These are phyloP conservation scores for Nesogale talazaci DNA, from an alignment of 2,113 vertebrate genomes.

Conservation along the genomic window DNA sequence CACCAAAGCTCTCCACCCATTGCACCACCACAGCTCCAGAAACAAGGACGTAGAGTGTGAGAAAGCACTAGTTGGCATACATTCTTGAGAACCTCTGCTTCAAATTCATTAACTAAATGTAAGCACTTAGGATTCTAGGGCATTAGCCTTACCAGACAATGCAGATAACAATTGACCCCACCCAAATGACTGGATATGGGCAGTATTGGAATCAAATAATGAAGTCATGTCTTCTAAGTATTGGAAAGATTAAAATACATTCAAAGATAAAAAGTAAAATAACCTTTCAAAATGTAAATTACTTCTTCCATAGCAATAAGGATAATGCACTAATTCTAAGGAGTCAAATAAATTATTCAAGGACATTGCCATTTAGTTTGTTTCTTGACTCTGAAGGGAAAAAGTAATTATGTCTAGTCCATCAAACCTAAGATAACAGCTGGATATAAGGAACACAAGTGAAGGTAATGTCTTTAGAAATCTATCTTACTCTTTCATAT, in stretches of 20 bases:
- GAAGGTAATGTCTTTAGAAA: slow-evolving; percentile 56
- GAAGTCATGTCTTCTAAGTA: slow-evolving; percentile 62
- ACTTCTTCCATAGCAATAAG: slow-evolving; percentile 74
- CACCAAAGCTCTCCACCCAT: too few species aligned
- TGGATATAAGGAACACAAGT: slow-evolving; percentile 54
- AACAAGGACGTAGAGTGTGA: not conserved
- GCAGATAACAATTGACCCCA: slow-evolving; percentile 65
- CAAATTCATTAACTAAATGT: slow-evolving; percentile 53
- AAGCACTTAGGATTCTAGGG: slow-evolving; percentile 5
- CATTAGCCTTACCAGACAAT: slow-evolving; percentile 63
- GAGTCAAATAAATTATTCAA: slow-evolving; percentile 81
- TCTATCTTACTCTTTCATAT: slow-evolving; percentile 52
- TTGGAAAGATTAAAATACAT: slow-evolving; percentile 73
- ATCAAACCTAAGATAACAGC: slow-evolving; percentile 72
- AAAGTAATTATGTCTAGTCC: slow-evolving; percentile 75
- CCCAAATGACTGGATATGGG: slow-evolving; percentile 47
- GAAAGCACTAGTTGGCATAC: not conserved
- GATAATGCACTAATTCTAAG: slow-evolving; percentile 78
- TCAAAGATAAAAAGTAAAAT: slow-evolving; percentile 75
- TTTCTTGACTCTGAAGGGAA: slow-evolving; percentile 69
- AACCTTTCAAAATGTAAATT: slow-evolving; percentile 82
- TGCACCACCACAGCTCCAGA: not conserved
- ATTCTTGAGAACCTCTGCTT: not conserved
- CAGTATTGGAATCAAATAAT: slow-evolving; percentile 72
- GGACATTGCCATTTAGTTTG: slow-evolving; percentile 74